Conservation (phyloP, 2,888 invertebrate species). For the Stegophylla sp. region DNA sequence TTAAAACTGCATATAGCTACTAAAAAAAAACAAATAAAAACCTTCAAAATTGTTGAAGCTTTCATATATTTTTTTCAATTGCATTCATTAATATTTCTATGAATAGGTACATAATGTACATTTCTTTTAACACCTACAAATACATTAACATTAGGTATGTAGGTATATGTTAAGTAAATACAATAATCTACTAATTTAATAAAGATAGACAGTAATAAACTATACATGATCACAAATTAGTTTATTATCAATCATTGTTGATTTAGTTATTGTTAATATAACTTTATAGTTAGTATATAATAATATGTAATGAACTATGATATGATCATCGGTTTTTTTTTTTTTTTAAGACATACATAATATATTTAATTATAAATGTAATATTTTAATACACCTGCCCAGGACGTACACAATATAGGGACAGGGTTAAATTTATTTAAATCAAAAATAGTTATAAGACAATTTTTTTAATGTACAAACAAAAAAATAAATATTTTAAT, state of each 20-base stretch:
- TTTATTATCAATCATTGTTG: not conserved
- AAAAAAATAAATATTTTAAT: no score
- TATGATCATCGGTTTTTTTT: no score
- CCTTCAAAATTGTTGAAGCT: not conserved
- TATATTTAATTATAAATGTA: no score
- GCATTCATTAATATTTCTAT: not conserved
- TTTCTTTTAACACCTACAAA: not conserved
- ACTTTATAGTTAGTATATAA: not conserved
- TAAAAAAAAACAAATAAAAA: not conserved
- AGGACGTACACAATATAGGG: no score
- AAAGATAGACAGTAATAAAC: not conserved
- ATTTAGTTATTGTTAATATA: slow-evolving; percentile 13
- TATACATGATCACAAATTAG: slow-evolving; percentile 2
- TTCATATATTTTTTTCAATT: not conserved
- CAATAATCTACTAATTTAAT: slow-evolving; percentile 2
- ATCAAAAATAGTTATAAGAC: no score
- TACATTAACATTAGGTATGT: not conserved
- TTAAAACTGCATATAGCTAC: no score
- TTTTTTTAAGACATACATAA: no score
- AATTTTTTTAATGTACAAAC: no score
- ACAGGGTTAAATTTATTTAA: no score
- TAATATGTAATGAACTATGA: no score
- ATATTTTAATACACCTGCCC: no score
- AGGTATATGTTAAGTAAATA: not conserved
- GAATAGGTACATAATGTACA: not conserved